Conservation (phyloP, 1,140 invertebrate species). For the Drosophila truncata region DNA sequence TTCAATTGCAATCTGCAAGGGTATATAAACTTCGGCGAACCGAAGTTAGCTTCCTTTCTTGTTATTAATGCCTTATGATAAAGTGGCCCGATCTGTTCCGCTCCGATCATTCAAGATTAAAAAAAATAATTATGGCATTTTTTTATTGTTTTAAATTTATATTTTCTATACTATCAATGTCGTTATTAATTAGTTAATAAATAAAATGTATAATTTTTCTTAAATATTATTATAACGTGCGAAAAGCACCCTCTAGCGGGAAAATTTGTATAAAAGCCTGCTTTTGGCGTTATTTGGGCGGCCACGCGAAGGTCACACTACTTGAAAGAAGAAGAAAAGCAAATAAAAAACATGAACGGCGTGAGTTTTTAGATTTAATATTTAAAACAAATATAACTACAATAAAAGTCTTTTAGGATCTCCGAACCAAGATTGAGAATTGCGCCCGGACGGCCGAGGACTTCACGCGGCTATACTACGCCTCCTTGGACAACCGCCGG, state of each 20-base stretch:
- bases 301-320: conserved; percentile 8
- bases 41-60: too few relatives aligned
- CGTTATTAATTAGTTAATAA: too few relatives aligned
- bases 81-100: too few relatives aligned
- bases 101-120: too few relatives aligned
- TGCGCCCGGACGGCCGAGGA: conserved; percentile 92
- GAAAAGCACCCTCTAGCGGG: background rate
- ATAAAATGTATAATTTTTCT: too few relatives aligned
- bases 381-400: background rate
- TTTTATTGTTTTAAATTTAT: too few relatives aligned
- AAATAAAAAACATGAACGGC: conserved; percentile 20
- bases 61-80: too few relatives aligned
- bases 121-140: too few relatives aligned
- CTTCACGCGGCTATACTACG: conserved; percentile 93
- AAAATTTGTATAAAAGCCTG: background rate
- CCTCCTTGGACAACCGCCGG: conserved; percentile 92
- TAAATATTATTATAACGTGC: background rate
- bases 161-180: too few relatives aligned
- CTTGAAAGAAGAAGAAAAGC: too few relatives aligned
- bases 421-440: conserved; percentile 88
- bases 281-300: background rate
- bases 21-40: too few relatives aligned
- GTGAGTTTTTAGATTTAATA: conserved; percentile 1
- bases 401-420: conserved; percentile 37
- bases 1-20: too few relatives aligned